phyloP scores from a whole-genome alignment of 2,113 vertebrate genomes.

The Cryptomyrus ogoouensis region DNA sequence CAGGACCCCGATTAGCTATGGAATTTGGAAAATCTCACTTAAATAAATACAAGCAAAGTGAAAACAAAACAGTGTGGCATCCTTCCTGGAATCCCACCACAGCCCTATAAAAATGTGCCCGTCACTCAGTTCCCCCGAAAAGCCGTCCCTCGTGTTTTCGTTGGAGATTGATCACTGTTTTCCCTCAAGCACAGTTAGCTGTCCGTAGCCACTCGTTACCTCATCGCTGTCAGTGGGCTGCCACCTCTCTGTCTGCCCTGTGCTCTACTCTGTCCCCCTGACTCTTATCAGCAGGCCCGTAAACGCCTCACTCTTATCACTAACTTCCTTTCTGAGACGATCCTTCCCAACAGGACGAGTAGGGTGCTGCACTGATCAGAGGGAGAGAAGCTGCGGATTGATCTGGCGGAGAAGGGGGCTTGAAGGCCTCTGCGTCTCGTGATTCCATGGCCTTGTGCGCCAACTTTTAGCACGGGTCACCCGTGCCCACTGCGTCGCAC shows the following conservation, averaged over 20 bases:
- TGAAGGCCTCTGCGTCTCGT: not conserved
- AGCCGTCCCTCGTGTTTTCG: not conserved
- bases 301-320: slow-evolving; percentile 38
- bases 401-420: not conserved
- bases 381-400: not conserved
- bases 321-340: slow-evolving; percentile 31
- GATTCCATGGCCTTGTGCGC: not conserved
- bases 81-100: not conserved
- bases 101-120: not conserved
- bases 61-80: not conserved
- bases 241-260: slow-evolving; percentile 23
- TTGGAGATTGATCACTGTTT: slow-evolving; percentile 13
- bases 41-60: not conserved
- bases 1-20: not conserved
- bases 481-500: not conserved
- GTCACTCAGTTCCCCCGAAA: not conserved
- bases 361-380: not conserved
- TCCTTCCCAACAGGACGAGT: slow-evolving; percentile 24
- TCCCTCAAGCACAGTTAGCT: not conserved
- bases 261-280: not conserved
- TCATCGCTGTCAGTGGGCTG: not conserved
- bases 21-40: not conserved
- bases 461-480: not conserved
- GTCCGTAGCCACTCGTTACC: not conserved
- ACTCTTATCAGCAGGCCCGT: slow-evolving; percentile 26